These are phyloP conservation scores for Sardina pilchardus DNA, from an alignment of 2,113 vertebrate genomes.

Conservation along the genomic window DNA sequence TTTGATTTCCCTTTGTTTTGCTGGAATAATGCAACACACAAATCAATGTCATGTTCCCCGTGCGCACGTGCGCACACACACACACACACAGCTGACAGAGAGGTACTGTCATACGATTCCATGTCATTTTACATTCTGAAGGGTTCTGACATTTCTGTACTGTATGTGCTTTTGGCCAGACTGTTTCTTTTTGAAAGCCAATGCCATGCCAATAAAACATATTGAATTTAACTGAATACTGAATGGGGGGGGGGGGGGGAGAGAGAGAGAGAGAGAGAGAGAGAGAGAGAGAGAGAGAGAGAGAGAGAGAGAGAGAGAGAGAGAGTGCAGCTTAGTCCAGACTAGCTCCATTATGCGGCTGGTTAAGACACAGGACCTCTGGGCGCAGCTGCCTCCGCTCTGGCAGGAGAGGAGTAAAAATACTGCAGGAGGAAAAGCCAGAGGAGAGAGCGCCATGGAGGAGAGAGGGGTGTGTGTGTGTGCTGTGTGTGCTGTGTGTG, in stretches of 20 bases:
- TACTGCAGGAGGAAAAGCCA: background rate
- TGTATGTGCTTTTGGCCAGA: too few relatives aligned
- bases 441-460: slow-evolving; percentile 20
- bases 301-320: background rate
- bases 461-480: background rate
- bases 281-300: slow-evolving; percentile 14
- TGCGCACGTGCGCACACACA: too few relatives aligned
- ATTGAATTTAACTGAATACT: too few relatives aligned
- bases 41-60: too few relatives aligned
- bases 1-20: too few relatives aligned
- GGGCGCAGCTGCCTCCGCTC: background rate
- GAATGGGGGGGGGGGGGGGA: background rate
- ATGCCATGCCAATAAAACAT: too few relatives aligned
- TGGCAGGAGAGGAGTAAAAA: background rate
- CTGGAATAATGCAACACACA: too few relatives aligned
- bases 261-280: background rate
- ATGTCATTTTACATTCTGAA: too few relatives aligned
- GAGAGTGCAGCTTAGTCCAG: background rate
- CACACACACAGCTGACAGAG: too few relatives aligned
- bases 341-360: background rate
- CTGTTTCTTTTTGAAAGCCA: background rate
- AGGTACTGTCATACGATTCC: too few relatives aligned
- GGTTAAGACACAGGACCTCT: too few relatives aligned
- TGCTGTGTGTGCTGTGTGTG: background rate
- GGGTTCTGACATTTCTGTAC: too few relatives aligned